Conservation (phyloP, 2,888 invertebrate species). For the Ennomos erosarius region DNA sequence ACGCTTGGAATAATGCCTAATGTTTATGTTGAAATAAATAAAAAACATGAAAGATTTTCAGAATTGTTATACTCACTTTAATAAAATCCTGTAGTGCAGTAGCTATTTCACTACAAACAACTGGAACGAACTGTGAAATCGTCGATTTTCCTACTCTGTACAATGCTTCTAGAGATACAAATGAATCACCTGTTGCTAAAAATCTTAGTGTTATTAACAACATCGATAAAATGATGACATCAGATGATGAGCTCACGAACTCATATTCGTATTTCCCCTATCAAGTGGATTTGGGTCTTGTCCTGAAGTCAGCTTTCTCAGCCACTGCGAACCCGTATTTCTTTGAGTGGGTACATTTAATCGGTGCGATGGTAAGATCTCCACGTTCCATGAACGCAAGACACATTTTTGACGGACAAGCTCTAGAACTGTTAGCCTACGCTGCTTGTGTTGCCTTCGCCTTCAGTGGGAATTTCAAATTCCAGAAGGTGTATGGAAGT, state of each 20-base stretch:
- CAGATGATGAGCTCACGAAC: background rate
- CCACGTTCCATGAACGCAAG: too few relatives aligned
- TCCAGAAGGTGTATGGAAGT: too few relatives aligned
- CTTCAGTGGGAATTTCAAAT: too few relatives aligned
- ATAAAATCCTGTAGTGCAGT: constrained; percentile 11
- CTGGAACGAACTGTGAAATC: constrained; percentile 24
- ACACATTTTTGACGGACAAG: too few relatives aligned
- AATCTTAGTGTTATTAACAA: constrained; percentile 18
- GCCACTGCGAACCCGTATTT: background rate
- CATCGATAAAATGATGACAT: background rate
- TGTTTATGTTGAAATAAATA: constrained; percentile 2
- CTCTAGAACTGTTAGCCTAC: too few relatives aligned
- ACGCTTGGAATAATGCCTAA: constrained; percentile 4
- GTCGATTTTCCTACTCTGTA: constrained; percentile 28
- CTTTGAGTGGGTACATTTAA: background rate
- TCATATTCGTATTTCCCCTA: background rate
- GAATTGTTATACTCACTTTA: constrained; percentile 8
- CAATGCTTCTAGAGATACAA: constrained; percentile 21
- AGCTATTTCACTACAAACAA: constrained; percentile 18
- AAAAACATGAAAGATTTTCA: background rate
- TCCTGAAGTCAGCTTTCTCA: background rate
- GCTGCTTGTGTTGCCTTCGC: too few relatives aligned
- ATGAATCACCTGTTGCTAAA: constrained; percentile 31
- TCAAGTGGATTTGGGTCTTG: background rate
- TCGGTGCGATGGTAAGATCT: too few relatives aligned